Base-by-base conservation (phyloP, 2,113 vertebrate genomes). In the Merops nubicus region DNA sequence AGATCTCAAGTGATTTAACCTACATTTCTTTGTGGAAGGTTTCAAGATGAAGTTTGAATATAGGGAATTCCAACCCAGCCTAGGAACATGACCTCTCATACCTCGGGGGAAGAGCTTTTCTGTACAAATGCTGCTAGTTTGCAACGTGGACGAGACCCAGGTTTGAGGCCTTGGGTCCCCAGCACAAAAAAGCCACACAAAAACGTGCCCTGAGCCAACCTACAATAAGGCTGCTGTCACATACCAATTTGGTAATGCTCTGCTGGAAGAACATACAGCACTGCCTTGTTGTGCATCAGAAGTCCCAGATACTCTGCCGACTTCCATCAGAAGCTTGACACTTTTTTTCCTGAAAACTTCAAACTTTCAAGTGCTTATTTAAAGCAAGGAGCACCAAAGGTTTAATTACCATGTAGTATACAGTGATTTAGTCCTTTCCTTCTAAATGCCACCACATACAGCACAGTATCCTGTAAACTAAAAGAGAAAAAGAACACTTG, bases 1-100 rank as follows among this genome's bases (percentile, higher is more conserved):
- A 80, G 29, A 19, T 74, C 73, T 91, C 88, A 63, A 81, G 54
- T 33, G 91, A 88, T 33, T 53, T 81, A 92, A 84, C 83, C 89
- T 75, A 89, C 64, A 68, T 92, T 92, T 85, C 63, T 72, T 25
- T 15, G 29, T 11, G 17, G 19, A 62, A 86, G 25, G 60, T 74
- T 89, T 86, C 68, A 92, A 70, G 63, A 33, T 51, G 42, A 85
- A 83, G 70, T 67, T 7, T 42, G 18, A 75, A 64, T 18, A 43
- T 0, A 89, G 26, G 51, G 34, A 42, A 47, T 28, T 50, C 17
- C 59, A 88, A 36, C 31, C 57, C 25, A 9, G 65, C 17, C 62
- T 6, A 48, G 43, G 6, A 65, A 12, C n/a, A 48, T 0, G 0
- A 17, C 31, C 19, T 28, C 48, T 38, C 51, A 18, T 65, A 75